Percentiles rank a stretch among this genome's conserved stretches.
Evolutionary conservation across 2,113 vertebrate species (phyloP).

Genomic region (Tetraodon nigroviridis): DNA sequence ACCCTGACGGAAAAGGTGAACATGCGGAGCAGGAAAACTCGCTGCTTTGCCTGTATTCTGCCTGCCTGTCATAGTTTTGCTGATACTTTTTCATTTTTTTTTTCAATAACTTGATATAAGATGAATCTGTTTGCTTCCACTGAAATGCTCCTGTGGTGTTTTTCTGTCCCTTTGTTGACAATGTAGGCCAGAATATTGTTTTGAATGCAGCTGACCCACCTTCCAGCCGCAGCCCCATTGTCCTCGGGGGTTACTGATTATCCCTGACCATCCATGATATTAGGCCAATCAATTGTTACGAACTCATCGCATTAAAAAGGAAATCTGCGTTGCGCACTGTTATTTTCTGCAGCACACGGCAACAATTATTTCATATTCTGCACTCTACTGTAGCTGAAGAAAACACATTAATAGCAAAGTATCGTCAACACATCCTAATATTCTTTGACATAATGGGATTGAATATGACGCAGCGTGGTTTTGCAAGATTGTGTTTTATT

Average conservation of each 20-base stretch:
- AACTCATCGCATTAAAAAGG: constrained; percentile 18
- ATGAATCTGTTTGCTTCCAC: neutral
- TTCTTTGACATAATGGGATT: too few relatives aligned
- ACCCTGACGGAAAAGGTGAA: constrained; percentile 17
- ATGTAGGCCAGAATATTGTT: constrained; percentile 31
- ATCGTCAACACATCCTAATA: too few relatives aligned
- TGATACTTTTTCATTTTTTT: too few relatives aligned
- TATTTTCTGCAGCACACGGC: neutral
- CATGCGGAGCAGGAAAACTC: neutral
- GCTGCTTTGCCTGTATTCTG: too few relatives aligned
- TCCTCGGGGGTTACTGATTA: constrained; percentile 55
- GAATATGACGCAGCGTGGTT: too few relatives aligned
- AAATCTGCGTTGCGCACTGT: neutral
- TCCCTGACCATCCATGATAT: constrained; percentile 47
- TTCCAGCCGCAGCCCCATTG: constrained; percentile 36
- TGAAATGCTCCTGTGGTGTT: constrained; percentile 7
- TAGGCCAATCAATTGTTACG: constrained; percentile 51
- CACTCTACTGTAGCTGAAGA: too few relatives aligned
- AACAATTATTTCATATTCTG: neutral
- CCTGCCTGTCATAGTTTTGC: too few relatives aligned
- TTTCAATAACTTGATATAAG: neutral
- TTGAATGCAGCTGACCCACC: constrained; percentile 42
- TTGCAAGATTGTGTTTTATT: too few relatives aligned
- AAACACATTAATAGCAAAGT: too few relatives aligned
- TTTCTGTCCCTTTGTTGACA: constrained; percentile 6